Base-by-base conservation (phyloP, 2,113 vertebrate genomes). In the Sceloporus tristichus region DNA sequence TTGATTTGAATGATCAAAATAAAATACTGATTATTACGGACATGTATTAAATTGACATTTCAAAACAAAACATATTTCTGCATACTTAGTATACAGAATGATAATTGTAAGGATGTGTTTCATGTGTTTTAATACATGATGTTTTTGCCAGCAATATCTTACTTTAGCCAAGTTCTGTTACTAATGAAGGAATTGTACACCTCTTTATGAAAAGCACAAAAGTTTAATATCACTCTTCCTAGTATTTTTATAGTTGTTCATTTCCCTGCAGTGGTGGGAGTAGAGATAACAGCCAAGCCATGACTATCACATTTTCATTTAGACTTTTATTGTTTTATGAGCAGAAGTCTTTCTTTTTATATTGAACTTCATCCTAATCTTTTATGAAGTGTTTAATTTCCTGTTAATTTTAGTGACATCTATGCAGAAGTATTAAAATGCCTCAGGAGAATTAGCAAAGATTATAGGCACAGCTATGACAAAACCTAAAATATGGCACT, bases 311-410 rank as follows among this genome's bases (percentile, higher is more conserved):
- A 54, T 90, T 91, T 90, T 59, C 89, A 90, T 87, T 66, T 87
- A 79, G 29, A 27, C 34, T 73, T 84, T 74, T 89, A 82, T 77
- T 53, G 8, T 42, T 89, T 90, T 73, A 68, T 54, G 89, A 4
- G 82, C 0, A 86, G 70, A 92, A 73, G 10, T 9, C 88, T 87
- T 73, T 16, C 6, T 1, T 87, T 70, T 34, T 34, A 34, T 34
- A 34, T 87, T 89, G 5, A 42, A 59, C 65, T 85, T 77, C 71
- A 86, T 74, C 87, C 71, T 82, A 19, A 85, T 79, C 34, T 90
- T 87, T 83, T 59, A 85, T 54, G 85, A 82, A 2, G 0, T 85
- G 29, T 89, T 89, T 84, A 7, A 86, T 93, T 91, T 93, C 80
- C n/a, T 79, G 13, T 59, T 87, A 29, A 77, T 90, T 93, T 90